These are phyloP conservation scores for Epinephelus cyanopodus DNA, from an alignment of 2,113 vertebrate genomes.

Conservation along the genomic window DNA sequence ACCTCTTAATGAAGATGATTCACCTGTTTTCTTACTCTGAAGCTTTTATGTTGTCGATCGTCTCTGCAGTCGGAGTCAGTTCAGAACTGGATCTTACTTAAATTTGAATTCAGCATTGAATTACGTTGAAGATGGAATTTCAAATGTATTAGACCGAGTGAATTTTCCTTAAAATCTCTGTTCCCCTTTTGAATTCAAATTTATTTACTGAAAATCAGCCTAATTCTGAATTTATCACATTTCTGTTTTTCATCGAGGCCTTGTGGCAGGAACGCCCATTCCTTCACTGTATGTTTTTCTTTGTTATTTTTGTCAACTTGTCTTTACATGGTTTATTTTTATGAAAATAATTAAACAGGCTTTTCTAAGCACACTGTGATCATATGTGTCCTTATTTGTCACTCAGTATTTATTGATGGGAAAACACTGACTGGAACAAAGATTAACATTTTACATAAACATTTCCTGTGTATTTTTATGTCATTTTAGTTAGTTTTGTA, in stretches of 20 bases:
- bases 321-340: slow-evolving; percentile 65
- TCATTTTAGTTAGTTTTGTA: no score
- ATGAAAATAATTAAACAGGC: slow-evolving; percentile 61
- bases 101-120: background rate
- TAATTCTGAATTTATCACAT: slow-evolving; percentile 5
- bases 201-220: background rate
- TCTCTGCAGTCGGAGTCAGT: background rate
- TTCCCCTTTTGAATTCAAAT: slow-evolving; percentile 26
- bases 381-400: background rate
- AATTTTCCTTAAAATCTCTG: background rate
- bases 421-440: background rate
- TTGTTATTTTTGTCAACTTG: slow-evolving; percentile 24
- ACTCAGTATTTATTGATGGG: background rate
- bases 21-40: slow-evolving; percentile 27
- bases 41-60: slow-evolving; percentile 22
- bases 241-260: slow-evolving; percentile 41
- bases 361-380: slow-evolving; percentile 43
- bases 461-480: no score
- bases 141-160: background rate
- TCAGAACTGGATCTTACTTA: slow-evolving; percentile 15
- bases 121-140: background rate
- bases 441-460: no score
- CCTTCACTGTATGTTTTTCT: slow-evolving; percentile 25
- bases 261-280: slow-evolving; percentile 45
- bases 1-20: slow-evolving; percentile 74